phyloP scores from a whole-genome alignment of 2,888 invertebrate genomes.

The Dasypogon diadema region DNA sequence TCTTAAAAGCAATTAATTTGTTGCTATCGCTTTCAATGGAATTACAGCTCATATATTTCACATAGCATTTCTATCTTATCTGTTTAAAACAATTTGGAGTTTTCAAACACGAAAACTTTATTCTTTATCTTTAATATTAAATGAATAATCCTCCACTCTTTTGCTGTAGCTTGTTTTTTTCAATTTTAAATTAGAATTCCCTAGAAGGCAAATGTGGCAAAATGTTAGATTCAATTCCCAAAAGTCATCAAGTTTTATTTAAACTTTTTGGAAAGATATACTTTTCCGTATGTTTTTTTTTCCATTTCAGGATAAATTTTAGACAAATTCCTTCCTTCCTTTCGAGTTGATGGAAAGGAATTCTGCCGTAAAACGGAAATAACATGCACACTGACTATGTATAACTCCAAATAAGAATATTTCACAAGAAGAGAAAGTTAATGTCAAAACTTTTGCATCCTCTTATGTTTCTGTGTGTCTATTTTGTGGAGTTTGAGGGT shows the following conservation, averaged over 20 bases:
- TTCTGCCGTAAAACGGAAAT: neutral
- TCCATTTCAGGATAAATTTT: slow-evolving; percentile 15
- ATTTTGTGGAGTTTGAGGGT: neutral
- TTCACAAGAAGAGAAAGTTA: slow-evolving; percentile 30
- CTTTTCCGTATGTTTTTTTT: slow-evolving; percentile 29
- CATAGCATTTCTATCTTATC: too few relatives aligned
- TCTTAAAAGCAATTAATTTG: too few relatives aligned
- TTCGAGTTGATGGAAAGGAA: slow-evolving; percentile 18
- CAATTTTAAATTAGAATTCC: slow-evolving; percentile 10
- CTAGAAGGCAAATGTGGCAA: slow-evolving; percentile 15
- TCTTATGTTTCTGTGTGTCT: slow-evolving; percentile 26
- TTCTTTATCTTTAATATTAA: too few relatives aligned
- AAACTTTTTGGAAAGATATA: slow-evolving; percentile 22
- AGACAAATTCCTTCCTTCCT: slow-evolving; percentile 38
- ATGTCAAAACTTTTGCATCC: slow-evolving; percentile 43
- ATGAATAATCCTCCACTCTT: too few relatives aligned
- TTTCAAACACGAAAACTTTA: too few relatives aligned
- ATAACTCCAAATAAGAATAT: neutral
- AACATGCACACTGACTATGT: neutral
- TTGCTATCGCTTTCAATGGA: too few relatives aligned
- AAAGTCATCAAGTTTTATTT: slow-evolving; percentile 46
- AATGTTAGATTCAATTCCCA: slow-evolving; percentile 26
- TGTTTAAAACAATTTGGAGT: too few relatives aligned
- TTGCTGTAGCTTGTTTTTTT: slow-evolving; percentile 16
- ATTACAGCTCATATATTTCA: too few relatives aligned